Conservation (phyloP, 1,140 invertebrate genomes). For the Eueides isabella region DNA sequence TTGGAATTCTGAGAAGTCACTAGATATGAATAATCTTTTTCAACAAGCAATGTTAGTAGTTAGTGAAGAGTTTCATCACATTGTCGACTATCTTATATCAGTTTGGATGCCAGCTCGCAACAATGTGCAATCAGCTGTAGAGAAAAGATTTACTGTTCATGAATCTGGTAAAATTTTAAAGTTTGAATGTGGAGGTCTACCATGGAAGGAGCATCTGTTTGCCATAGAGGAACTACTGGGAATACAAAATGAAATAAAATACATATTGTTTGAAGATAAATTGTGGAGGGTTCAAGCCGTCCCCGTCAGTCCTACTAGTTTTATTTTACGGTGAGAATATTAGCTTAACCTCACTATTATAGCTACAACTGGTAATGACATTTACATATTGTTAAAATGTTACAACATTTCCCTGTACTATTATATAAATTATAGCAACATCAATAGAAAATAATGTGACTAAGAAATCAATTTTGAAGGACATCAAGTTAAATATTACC, state of each 20-base stretch:
- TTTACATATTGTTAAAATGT: no score
- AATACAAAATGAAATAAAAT: slow-evolving; percentile 87
- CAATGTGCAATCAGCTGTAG: slow-evolving; percentile 88
- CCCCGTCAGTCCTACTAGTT: slow-evolving; percentile 88
- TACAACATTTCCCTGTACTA: no score
- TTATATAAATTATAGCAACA: no score
- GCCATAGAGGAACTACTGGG: slow-evolving; percentile 90
- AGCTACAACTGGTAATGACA: no score
- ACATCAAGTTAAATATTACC: no score
- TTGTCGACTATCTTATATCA: slow-evolving; percentile 86
- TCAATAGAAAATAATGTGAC: no score
- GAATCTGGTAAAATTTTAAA: slow-evolving; percentile 90
- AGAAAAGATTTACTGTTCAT: slow-evolving; percentile 85
- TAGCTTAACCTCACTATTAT: no score
- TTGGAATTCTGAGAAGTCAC: slow-evolving; percentile 89
- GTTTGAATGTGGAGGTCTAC: slow-evolving; percentile 85
- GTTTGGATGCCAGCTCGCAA: slow-evolving; percentile 93
- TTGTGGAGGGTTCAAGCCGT: slow-evolving; percentile 93
- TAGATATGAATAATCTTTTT: slow-evolving; percentile 85
- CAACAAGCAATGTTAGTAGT: slow-evolving; percentile 90
- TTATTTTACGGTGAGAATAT: slow-evolving; percentile 88
- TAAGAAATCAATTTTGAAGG: no score
- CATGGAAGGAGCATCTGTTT: slow-evolving; percentile 96
- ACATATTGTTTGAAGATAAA: slow-evolving; percentile 87
- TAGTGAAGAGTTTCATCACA: slow-evolving; percentile 91